Conservation (phyloP, 2,113 vertebrate genomes). For the Mesoclemmys tuberculata region DNA sequence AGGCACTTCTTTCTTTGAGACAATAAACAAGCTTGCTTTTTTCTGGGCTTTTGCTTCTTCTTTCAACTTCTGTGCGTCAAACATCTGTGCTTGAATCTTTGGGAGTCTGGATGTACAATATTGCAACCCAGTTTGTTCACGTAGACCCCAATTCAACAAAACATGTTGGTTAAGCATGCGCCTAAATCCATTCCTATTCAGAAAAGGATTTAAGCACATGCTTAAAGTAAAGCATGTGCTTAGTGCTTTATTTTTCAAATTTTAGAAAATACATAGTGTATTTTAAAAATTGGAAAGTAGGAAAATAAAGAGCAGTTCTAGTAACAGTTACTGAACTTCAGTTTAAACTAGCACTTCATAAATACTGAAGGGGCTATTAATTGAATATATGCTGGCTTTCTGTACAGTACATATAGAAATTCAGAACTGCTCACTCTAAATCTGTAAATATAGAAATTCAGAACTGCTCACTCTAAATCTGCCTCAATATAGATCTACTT, state of each 20-base stretch:
- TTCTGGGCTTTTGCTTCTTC: conserved; percentile 38
- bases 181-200: not conserved
- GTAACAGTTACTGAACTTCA: not conserved
- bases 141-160: conserved; percentile 49
- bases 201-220: conserved; percentile 60
- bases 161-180: not conserved
- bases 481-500: not conserved
- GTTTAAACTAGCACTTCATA: not conserved
- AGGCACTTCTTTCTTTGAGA: not conserved
- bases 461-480: not conserved
- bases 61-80: conserved; percentile 42
- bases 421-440: not conserved
- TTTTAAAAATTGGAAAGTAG: not conserved
- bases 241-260: not conserved
- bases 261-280: not conserved
- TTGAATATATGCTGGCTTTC: not conserved
- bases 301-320: not conserved
- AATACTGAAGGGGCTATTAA: not conserved
- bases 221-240: conserved; percentile 57
- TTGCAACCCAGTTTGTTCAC: conserved; percentile 12
- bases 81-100: conserved; percentile 44
- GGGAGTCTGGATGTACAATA: not conserved
- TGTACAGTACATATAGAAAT: not conserved
- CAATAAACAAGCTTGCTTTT: conserved; percentile 43
- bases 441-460: not conserved